Conservation (phyloP, 2,113 vertebrate genomes). For the Chionis minor region DNA sequence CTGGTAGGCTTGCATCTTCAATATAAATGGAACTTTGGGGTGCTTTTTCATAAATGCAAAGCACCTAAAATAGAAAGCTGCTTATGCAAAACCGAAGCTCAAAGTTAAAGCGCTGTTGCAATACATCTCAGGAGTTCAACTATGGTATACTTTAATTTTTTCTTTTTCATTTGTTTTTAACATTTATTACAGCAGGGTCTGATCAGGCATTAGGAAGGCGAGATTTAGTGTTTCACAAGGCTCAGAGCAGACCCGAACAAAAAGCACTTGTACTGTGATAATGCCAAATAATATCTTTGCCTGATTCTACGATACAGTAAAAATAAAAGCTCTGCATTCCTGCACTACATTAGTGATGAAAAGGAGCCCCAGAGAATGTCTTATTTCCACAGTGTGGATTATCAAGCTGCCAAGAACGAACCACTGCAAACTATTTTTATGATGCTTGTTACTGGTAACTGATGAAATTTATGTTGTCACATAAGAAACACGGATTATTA, state of each 20-base stretch:
- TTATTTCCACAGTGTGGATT: conserved; percentile 2
- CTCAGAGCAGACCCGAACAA: not conserved
- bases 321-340: conserved; percentile 33
- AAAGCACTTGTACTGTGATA: not conserved
- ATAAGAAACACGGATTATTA: not conserved
- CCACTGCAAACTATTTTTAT: conserved; percentile 18
- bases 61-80: conserved; percentile 21
- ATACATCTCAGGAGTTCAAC: not conserved
- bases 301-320: not conserved
- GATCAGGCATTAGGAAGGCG: not conserved
- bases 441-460: conserved; percentile 19
- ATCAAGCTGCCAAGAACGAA: conserved; percentile 23
- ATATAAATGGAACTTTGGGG: not conserved
- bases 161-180: conserved; percentile 5
- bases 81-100: not conserved
- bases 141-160: not conserved
- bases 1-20: not conserved
- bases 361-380: conserved; percentile 16
- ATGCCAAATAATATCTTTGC: not conserved
- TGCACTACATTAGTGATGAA: not conserved
- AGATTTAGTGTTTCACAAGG: not conserved
- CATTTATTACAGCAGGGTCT: not conserved
- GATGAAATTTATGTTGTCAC: not conserved
- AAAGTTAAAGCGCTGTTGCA: not conserved
- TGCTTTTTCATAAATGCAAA: not conserved